Evolutionary conservation across 2,113 vertebrate genomes (phyloP), one percentile per base, ranked within the genome.

Genomic region (Syrmaticus mikado): DNA sequence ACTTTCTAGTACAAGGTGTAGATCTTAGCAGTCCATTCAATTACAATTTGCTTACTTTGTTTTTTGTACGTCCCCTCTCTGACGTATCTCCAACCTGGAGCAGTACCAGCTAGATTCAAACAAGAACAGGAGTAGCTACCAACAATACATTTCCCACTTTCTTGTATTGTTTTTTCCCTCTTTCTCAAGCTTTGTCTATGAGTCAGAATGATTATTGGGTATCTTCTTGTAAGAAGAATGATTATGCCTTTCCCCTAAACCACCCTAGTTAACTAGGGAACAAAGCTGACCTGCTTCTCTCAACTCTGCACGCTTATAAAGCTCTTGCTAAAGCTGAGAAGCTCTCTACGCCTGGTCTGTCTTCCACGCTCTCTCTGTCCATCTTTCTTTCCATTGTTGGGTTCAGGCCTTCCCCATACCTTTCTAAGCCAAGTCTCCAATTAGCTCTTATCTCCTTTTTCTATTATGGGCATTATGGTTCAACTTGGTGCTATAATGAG

Each of bases 161-260:
- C 4, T 18, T 36, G 0, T 40, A 21, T 43, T 64, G 43, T 7
- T 20, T 74, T 57, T 83, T 8, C 38, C 2, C 0, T 20, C 15
- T 68, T 11, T 85, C 17, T 87, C 22, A 11, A 61, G 25, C 21
- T 84, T 24, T 27, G 55, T 43, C 22, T 85, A 3, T 5, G 16
- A 50, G 70, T 70, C 15, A n/a, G 55, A 73, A 85, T 25, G 21
- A 32, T 50, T 48, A 27, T 27, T 30, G 28, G 36, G 1, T 74
- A 40, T 45, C 27, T 64, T 89, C 41, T 28, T 76, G 13, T 40
- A 46, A 70, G 70, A 90, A 60, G 55, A 84, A 75, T 19, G 7
- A 9, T 32, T 13, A 8, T 52, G 14, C 52, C 22, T 64, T 78
- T 82, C 62, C 11, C 62, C 10, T 46, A 64, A 89, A 36, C 20